Evolutionary conservation across 2,113 vertebrate species (phyloP).

Genomic region (Andinoacara biseriatus): DNA sequence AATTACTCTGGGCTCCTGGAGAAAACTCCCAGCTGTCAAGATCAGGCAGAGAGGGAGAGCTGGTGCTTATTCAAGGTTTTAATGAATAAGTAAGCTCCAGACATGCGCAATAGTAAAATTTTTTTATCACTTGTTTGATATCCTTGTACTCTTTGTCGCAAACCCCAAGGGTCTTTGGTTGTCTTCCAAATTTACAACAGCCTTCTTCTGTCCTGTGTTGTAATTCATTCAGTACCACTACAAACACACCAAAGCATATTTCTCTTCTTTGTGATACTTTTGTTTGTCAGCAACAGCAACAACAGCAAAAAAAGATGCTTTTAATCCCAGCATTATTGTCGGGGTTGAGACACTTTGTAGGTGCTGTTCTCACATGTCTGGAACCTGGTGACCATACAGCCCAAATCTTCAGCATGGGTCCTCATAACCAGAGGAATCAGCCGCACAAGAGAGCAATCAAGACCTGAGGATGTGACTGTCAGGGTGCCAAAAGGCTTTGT

Average conservation of each 20-base stretch:
- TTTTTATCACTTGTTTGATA: constrained; percentile 61
- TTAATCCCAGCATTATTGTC: constrained; percentile 55
- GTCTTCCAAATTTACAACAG: constrained; percentile 48
- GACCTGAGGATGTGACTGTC: constrained; percentile 36
- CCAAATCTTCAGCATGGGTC: constrained; percentile 64
- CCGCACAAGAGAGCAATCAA: constrained; percentile 50
- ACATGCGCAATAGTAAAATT: constrained; percentile 5
- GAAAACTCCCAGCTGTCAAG: constrained; percentile 16
- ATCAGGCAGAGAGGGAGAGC: constrained; percentile 17
- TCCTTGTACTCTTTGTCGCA: constrained; percentile 21
- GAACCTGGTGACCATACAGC: constrained; percentile 28
- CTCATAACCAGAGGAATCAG: constrained; percentile 46
- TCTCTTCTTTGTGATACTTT: constrained; percentile 39
- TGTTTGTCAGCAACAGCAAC: constrained; percentile 39
- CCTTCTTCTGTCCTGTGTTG: constrained; percentile 31
- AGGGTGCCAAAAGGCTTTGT: constrained; percentile 57
- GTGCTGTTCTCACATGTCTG: constrained; percentile 43
- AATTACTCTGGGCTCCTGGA: constrained; percentile 37
- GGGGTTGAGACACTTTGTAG: constrained; percentile 51
- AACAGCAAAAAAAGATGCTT: constrained; percentile 14
- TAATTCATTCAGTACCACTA: constrained; percentile 47
- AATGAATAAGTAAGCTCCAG: constrained; percentile 42
- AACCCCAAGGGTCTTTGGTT: constrained; percentile 33
- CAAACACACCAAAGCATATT: constrained; percentile 56
- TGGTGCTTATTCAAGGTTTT: constrained; percentile 51